Evolutionary conservation across 2,888 invertebrate species (phyloP).

Genomic region (Drosophila atroscutellata): DNA sequence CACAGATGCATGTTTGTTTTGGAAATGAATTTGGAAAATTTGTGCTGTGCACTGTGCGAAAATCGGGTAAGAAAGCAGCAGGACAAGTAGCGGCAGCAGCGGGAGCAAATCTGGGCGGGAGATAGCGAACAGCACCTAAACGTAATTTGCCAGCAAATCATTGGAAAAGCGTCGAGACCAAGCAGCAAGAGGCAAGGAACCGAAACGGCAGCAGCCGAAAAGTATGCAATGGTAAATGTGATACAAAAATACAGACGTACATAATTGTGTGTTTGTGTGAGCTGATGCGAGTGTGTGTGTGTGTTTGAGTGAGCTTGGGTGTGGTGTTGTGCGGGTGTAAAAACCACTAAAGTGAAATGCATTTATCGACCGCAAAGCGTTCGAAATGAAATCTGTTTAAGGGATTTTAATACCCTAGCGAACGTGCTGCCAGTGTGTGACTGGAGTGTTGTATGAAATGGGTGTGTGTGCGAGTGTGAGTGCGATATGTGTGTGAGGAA

Average conservation of each 20-base stretch:
- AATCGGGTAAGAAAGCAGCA: constrained; percentile 24
- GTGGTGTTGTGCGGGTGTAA: constrained; percentile 58
- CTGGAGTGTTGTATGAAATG: constrained; percentile 2
- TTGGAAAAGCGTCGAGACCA: constrained; percentile 61
- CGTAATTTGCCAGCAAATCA: constrained; percentile 79
- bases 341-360: constrained; percentile 80
- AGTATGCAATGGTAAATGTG: constrained; percentile 73
- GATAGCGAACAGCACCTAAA: constrained; percentile 64
- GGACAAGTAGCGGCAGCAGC: neutral
- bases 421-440: constrained; percentile 66
- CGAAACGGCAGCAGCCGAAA: constrained; percentile 56
- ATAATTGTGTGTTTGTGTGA: constrained; percentile 3
- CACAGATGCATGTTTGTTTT: constrained; percentile 73
- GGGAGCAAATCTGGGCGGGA: constrained; percentile 29
- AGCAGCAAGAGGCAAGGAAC: constrained; percentile 22
- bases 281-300: neutral
- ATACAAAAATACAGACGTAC: constrained; percentile 51
- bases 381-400: constrained; percentile 83
- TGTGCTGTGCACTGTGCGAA: constrained; percentile 48
- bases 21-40: constrained; percentile 80
- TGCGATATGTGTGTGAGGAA: constrained; percentile 14
- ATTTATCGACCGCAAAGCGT: constrained; percentile 82
- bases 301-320: constrained; percentile 30
- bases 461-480: constrained; percentile 12
- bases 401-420: constrained; percentile 80